These are phyloP conservation scores for Nematopogon swammerdamellus DNA, from an alignment of 2,888 invertebrate genomes.

Conservation along the genomic window DNA sequence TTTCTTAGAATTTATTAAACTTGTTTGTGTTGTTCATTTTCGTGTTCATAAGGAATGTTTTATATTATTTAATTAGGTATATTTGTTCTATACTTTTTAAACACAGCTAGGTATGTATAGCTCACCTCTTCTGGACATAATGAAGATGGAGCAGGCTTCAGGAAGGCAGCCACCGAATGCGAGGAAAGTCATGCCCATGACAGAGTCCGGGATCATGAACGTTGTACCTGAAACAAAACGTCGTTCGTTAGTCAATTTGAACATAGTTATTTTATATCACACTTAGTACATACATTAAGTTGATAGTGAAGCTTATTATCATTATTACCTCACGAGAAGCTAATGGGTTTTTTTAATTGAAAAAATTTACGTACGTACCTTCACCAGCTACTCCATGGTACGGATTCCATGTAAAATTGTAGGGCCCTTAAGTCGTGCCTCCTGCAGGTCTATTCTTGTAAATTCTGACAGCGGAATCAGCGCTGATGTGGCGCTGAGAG, in stretches of 20 bases:
- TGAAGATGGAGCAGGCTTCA: slow-evolving; percentile 74
- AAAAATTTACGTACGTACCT: no score
- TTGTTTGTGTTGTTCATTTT: neutral
- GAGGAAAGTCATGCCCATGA: slow-evolving; percentile 89
- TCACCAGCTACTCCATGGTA: no score
- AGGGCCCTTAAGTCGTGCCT: no score
- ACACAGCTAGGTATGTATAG: no score
- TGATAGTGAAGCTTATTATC: slow-evolving; percentile 1
- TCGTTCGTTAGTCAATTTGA: slow-evolving; percentile 5
- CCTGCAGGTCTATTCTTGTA: no score
- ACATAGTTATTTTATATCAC: neutral
- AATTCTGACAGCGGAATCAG: no score
- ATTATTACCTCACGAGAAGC: neutral
- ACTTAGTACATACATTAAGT: no score
- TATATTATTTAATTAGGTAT: neutral
- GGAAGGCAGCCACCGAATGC: slow-evolving; percentile 91
- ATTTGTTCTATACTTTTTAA: neutral
- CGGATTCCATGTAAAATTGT: no score
- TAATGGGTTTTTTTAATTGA: neutral
- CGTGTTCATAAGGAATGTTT: neutral
- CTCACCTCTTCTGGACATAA: slow-evolving; percentile 81
- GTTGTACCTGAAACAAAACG: slow-evolving; percentile 57
- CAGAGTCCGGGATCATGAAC: slow-evolving; percentile 77
- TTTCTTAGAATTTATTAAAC: no score
- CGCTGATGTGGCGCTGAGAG: no score